Conservation (phyloP, 2,888 invertebrate species). For the Geophilus truncorum region DNA sequence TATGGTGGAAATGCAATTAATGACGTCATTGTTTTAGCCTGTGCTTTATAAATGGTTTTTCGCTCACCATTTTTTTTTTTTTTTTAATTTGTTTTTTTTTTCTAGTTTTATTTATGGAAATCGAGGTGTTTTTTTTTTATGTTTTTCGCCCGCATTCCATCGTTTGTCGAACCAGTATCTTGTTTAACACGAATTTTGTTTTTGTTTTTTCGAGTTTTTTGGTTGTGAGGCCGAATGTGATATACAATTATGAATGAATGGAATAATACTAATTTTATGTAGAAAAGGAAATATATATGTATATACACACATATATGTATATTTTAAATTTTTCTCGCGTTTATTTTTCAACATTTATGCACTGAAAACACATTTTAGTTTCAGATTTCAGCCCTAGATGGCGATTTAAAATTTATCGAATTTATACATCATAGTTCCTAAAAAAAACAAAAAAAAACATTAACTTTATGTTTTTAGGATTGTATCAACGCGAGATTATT, state of each 20-base stretch:
- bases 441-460: too few species aligned
- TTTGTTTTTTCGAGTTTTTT: neutral
- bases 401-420: too few species aligned
- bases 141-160: neutral
- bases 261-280: neutral
- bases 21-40: neutral
- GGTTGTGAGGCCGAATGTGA: slow-evolving; percentile 4
- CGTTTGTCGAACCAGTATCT: neutral
- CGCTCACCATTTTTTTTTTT: neutral
- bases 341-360: neutral
- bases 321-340: neutral
- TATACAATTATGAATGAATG: neutral
- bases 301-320: neutral
- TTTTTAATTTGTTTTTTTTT: too few species aligned
- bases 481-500: too few species aligned
- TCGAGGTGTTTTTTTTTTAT: neutral
- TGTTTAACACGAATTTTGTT: too few species aligned
- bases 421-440: too few species aligned
- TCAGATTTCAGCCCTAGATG: too few species aligned
- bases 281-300: neutral
- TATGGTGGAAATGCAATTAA: neutral
- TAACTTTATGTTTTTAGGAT: too few species aligned
- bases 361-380: neutral
- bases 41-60: neutral
- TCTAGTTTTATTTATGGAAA: neutral